Evolutionary conservation across 2,797 vertebrate species (phyloP).

Genomic region (Pseudomugil gertrudae): DNA sequence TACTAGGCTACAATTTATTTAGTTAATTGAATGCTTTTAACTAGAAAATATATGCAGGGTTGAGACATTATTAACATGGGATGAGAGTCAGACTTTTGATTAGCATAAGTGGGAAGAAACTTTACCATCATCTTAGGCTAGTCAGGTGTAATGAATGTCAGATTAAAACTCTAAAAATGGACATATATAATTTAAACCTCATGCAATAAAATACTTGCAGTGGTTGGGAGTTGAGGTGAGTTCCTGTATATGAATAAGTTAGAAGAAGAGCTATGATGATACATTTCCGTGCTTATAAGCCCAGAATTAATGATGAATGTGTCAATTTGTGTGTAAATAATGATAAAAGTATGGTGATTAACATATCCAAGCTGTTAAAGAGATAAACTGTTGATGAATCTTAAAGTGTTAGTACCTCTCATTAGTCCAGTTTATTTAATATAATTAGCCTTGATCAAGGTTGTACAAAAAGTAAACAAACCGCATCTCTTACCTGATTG

Average conservation of each 20-base stretch:
- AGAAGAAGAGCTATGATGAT: neutral
- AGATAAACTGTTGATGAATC: slow-evolving; percentile 24
- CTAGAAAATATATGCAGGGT: neutral
- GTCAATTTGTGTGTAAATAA: slow-evolving; percentile 29
- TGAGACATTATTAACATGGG: no score
- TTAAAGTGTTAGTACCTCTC: slow-evolving; percentile 44
- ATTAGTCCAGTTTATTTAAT: slow-evolving; percentile 36
- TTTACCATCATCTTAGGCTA: neutral
- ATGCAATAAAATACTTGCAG: neutral
- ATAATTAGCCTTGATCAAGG: slow-evolving; percentile 37
- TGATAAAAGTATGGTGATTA: slow-evolving; percentile 30
- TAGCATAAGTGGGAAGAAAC: neutral
- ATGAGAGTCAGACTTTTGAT: neutral
- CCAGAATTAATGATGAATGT: slow-evolving; percentile 17
- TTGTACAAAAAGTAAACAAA: slow-evolving; percentile 14
- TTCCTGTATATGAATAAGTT: slow-evolving; percentile 10
- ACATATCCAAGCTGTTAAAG: slow-evolving; percentile 27
- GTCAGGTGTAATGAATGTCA: neutral
- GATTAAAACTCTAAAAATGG: neutral
- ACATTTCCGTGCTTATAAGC: neutral
- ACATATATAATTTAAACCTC: neutral
- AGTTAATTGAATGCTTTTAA: neutral
- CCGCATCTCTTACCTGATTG: slow-evolving; percentile 19
- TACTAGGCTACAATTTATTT: neutral
- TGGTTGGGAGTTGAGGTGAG: neutral